A percentile compares a stretch with the other conserved stretches of the same genome.
Conservation (phyloP, 2,797 vertebrate genomes). For the Oreochromis mossambicus region DNA sequence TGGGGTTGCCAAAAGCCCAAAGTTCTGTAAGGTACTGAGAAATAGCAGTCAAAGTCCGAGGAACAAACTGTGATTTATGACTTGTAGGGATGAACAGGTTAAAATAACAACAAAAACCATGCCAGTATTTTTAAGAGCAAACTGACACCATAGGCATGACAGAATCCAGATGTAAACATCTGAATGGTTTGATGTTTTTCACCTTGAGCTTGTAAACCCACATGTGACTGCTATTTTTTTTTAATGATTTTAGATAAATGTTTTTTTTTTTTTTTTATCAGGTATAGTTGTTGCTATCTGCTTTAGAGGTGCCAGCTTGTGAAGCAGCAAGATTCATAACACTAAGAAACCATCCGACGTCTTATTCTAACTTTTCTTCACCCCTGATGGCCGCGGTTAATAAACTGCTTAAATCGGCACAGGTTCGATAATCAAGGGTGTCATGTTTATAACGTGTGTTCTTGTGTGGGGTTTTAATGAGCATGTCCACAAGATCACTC, state of each 20-base stretch:
- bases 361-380: background rate
- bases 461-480: background rate
- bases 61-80: accelerated
- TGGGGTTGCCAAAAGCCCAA: background rate
- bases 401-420: background rate
- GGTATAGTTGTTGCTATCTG: background rate
- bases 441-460: background rate
- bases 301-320: background rate
- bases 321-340: background rate
- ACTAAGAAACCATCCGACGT: background rate
- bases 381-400: background rate
- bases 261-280: background rate
- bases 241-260: background rate
- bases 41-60: background rate
- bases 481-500: background rate
- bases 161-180: background rate
- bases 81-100: background rate
- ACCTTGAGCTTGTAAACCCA: background rate
- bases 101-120: background rate
- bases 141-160: background rate
- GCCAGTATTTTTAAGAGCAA: background rate
- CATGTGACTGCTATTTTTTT: background rate
- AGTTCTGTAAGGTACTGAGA: background rate
- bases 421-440: background rate
- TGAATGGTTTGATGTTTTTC: background rate